Percentiles rank a stretch among this genome's conserved stretches.
These are phyloP conservation scores for Griposia aprilina DNA, from an alignment of 2,888 invertebrate genomes.

Conservation along the genomic window DNA sequence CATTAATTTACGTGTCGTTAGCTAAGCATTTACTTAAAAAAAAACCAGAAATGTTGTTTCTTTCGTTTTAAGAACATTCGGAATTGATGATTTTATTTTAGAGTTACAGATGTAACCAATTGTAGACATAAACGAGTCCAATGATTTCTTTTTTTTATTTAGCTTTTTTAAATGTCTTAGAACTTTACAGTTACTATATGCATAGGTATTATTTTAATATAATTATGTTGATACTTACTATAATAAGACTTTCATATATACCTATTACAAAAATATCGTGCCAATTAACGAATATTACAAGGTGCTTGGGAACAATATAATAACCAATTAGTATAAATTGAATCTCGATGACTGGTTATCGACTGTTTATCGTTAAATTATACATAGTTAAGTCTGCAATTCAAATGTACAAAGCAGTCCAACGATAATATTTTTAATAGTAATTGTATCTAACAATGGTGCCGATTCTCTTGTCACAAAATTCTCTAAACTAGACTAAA, in stretches of 20 bases:
- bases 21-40: slow-evolving; percentile 17
- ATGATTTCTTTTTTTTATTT: slow-evolving; percentile 16
- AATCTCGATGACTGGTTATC: slow-evolving; percentile 55
- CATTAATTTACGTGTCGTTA: slow-evolving; percentile 13
- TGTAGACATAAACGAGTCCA: slow-evolving; percentile 11
- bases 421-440: slow-evolving; percentile 28
- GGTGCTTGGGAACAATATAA: slow-evolving; percentile 75
- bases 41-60: slow-evolving; percentile 21
- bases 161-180: slow-evolving; percentile 1
- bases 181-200: slow-evolving; percentile 27
- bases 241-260: slow-evolving; percentile 15
- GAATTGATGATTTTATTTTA: slow-evolving; percentile 33
- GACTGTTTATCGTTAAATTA: slow-evolving; percentile 18
- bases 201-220: slow-evolving; percentile 23
- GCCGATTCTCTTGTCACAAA: too few species aligned
- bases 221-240: slow-evolving; percentile 32
- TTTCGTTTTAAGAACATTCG: slow-evolving; percentile 23
- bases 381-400: slow-evolving; percentile 22
- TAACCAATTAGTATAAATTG: slow-evolving; percentile 49
- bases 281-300: slow-evolving; percentile 63
- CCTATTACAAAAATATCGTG: slow-evolving; percentile 55
- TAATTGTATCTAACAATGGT: slow-evolving; percentile 18
- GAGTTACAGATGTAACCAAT: slow-evolving; percentile 3
- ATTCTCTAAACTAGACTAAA: too few species aligned
- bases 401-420: slow-evolving; percentile 55